Percentiles rank a stretch among this genome's conserved stretches.
These are phyloP conservation scores for Nicator chloris DNA, from an alignment of 2,113 vertebrate genomes.

Conservation along the genomic window DNA sequence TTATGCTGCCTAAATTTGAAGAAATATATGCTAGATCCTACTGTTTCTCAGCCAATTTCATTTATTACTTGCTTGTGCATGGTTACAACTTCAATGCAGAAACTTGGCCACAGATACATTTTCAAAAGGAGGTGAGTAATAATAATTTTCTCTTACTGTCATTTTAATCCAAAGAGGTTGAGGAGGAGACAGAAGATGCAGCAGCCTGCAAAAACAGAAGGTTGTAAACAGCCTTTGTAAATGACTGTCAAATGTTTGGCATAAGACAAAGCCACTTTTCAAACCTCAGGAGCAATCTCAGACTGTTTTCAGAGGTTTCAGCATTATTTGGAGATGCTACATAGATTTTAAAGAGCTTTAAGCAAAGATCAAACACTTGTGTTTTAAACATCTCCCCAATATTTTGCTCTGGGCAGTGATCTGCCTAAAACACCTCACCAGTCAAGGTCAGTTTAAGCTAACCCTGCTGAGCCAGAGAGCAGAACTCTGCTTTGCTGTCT, in stretches of 20 bases:
- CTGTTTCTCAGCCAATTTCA: conserved; percentile 86
- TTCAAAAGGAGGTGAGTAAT: conserved; percentile 82
- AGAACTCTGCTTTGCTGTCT: neutral
- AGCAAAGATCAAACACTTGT: neutral
- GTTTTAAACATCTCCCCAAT: neutral
- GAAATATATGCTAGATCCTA: conserved; percentile 80
- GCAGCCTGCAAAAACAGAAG: neutral
- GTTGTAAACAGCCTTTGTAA: neutral
- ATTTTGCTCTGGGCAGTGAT: neutral
- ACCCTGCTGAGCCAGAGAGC: neutral
- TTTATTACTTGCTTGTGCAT: conserved; percentile 80
- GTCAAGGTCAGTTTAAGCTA: neutral
- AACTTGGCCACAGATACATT: conserved; percentile 84
- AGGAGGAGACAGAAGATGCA: neutral
- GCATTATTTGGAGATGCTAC: neutral
- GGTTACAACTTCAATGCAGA: conserved; percentile 87
- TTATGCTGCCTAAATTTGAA: conserved; percentile 61
- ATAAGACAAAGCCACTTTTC: neutral
- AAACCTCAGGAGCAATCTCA: neutral
- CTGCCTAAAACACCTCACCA: neutral
- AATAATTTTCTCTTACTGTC: neutral
- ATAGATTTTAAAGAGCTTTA: neutral
- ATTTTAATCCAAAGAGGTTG: neutral
- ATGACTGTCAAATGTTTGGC: neutral
- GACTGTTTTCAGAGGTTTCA: neutral